Evolutionary conservation across 2,888 invertebrate genomes (phyloP).

Genomic region (Nebria salina): DNA sequence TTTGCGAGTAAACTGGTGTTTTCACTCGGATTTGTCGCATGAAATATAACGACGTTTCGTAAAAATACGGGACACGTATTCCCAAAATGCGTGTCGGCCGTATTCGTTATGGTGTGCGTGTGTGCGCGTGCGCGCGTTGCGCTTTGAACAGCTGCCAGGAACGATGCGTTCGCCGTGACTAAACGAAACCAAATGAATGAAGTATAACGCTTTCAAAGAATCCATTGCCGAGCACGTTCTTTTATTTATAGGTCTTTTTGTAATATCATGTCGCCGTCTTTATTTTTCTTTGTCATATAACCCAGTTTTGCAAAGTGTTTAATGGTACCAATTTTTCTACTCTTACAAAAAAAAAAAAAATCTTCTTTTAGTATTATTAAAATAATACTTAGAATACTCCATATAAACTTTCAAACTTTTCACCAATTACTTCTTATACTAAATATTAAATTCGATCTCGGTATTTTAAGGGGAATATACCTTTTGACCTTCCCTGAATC

Average conservation of each 20-base stretch:
- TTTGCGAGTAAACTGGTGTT: slow-evolving; percentile 27
- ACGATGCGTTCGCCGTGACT: slow-evolving; percentile 33
- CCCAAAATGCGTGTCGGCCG: slow-evolving; percentile 19
- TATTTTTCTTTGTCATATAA: slow-evolving; percentile 2
- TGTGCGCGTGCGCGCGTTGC: neutral
- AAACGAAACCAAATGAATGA: slow-evolving; percentile 44
- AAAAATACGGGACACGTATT: slow-evolving; percentile 15
- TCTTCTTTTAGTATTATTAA: neutral
- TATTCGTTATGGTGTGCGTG: neutral
- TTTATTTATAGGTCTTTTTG: slow-evolving; percentile 18
- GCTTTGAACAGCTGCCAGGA: slow-evolving; percentile 42
- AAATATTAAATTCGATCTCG: too few relatives aligned
- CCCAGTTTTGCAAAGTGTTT: too few relatives aligned
- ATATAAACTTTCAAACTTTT: too few relatives aligned
- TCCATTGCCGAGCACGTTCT: slow-evolving; percentile 17
- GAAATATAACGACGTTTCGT: slow-evolving; percentile 4
- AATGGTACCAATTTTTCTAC: too few relatives aligned
- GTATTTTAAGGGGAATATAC: too few relatives aligned
- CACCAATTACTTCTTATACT: too few relatives aligned
- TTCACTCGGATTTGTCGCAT: slow-evolving; percentile 8
- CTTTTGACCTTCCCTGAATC: too few relatives aligned
- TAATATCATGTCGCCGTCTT: slow-evolving; percentile 2
- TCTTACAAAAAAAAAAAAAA: neutral
- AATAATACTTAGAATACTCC: too few relatives aligned
- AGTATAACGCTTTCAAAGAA: slow-evolving; percentile 44